Conservation (phyloP, 2,113 vertebrate genomes). For the Prunella fulvescens region DNA sequence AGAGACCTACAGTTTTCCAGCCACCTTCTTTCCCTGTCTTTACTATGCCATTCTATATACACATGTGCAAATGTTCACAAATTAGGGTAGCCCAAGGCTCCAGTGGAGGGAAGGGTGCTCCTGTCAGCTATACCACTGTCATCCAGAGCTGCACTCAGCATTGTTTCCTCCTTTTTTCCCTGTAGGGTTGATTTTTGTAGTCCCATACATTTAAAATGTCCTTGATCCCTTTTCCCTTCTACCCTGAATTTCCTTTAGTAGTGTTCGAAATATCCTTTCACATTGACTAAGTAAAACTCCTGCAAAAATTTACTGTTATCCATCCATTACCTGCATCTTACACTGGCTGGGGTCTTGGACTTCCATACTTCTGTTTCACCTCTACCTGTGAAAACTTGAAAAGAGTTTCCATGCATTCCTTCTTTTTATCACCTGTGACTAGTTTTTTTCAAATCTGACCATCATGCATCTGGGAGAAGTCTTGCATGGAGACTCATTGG, state of each 20-base stretch:
- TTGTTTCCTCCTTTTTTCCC: not conserved
- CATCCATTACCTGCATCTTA: not conserved
- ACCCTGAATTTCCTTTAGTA: not conserved
- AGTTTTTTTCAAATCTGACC: not conserved
- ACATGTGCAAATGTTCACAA: not conserved
- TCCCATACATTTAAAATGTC: fast-evolving
- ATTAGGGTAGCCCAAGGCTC: not conserved
- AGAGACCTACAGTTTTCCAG: not conserved
- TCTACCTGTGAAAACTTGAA: not conserved
- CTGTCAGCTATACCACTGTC: not conserved
- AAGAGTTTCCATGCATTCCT: not conserved
- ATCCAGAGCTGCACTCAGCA: not conserved
- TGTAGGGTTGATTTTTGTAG: not conserved
- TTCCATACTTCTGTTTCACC: not conserved
- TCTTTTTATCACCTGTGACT: not conserved
- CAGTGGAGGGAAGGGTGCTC: not conserved
- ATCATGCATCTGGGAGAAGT: not conserved
- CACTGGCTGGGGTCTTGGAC: not conserved
- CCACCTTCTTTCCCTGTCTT: not conserved
- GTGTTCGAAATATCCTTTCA: not conserved
- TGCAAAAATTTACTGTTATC: not conserved
- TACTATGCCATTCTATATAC: not conserved
- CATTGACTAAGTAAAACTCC: not conserved
- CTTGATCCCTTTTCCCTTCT: not conserved
- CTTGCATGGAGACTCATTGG: not conserved